These are phyloP conservation scores for Lutjanus argentimaculatus DNA, from an alignment of 2,797 vertebrate genomes.

Conservation along the genomic window DNA sequence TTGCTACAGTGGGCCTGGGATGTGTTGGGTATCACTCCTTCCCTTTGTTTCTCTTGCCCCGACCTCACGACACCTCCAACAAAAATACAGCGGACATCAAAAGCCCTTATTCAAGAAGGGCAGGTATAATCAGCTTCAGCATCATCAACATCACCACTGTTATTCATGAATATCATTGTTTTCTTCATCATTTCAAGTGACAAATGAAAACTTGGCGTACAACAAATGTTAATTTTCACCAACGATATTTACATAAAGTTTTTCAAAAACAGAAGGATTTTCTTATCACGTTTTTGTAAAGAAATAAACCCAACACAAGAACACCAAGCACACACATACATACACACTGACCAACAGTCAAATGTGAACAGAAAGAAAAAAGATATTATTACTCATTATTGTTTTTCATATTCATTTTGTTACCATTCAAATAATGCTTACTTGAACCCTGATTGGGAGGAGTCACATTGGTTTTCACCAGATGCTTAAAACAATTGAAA, in stretches of 20 bases:
- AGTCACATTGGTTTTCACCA: conserved; percentile 81
- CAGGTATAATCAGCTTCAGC: conserved; percentile 80
- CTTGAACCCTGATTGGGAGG: conserved; percentile 86
- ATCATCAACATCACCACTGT: conserved; percentile 80
- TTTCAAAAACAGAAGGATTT: conserved; percentile 79
- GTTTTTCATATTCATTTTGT: conserved; percentile 80
- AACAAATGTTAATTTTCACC: conserved; percentile 84
- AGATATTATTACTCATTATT: conserved; percentile 85
- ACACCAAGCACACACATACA: conserved; percentile 83
- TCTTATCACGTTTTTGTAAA: conserved; percentile 79
- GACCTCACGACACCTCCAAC: conserved; percentile 76
- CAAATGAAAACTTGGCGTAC: conserved; percentile 84
- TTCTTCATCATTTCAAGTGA: conserved; percentile 83
- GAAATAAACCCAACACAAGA: conserved; percentile 82
- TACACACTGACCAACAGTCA: conserved; percentile 84
- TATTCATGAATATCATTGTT: conserved; percentile 79
- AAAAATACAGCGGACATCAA: conserved; percentile 86
- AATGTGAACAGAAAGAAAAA: conserved; percentile 81
- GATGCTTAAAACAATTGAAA: conserved; percentile 85
- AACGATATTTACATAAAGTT: conserved; percentile 89
- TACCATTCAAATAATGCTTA: conserved; percentile 82
- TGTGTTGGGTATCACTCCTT: conserved; percentile 76
- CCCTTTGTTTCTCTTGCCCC: conserved; percentile 70
- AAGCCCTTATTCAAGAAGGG: conserved; percentile 89
- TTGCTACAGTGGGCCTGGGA: conserved; percentile 73